Conservation (phyloP, 2,113 vertebrate species). For the Dipodomys ordii region DNA sequence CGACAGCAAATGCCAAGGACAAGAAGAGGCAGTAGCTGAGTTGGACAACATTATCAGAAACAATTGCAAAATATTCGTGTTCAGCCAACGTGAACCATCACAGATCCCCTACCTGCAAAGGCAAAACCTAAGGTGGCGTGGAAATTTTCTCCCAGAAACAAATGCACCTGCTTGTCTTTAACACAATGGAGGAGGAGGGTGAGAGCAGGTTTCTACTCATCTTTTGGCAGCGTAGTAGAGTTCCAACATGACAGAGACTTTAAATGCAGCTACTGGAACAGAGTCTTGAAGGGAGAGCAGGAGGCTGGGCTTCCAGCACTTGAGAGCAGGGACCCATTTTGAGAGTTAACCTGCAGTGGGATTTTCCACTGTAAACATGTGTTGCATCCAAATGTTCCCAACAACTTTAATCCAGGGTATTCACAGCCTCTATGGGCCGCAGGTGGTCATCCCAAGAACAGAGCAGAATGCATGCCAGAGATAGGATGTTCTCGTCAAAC, state of each 20-base stretch:
- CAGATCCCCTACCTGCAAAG: neutral
- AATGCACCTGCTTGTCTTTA: neutral
- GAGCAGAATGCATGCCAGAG: neutral
- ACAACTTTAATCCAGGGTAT: neutral
- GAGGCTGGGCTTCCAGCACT: neutral
- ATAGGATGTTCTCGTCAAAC: neutral
- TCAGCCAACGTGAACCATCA: constrained; percentile 64
- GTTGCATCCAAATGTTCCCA: neutral
- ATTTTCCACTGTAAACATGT: rapidly evolving
- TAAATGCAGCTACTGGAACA: too few species aligned
- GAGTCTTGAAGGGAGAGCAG: neutral
- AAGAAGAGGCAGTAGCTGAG: constrained; percentile 82
- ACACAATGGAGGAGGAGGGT: too few species aligned
- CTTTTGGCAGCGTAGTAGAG: neutral
- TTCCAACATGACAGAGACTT: too few species aligned
- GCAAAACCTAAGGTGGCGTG: rapidly evolving
- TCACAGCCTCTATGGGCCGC: neutral
- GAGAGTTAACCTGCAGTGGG: neutral
- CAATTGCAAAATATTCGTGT: constrained; percentile 80
- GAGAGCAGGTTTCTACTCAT: too few species aligned
- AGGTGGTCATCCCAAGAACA: rapidly evolving
- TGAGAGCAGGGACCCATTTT: neutral
- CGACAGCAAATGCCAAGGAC: constrained; percentile 85
- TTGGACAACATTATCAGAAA: constrained; percentile 82
- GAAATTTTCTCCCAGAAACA: neutral